A percentile compares a stretch with the other conserved stretches of the same genome.
These are phyloP conservation scores for Benitochromis conjunctus DNA, from an alignment of 2,113 vertebrate genomes.

Conservation along the genomic window DNA sequence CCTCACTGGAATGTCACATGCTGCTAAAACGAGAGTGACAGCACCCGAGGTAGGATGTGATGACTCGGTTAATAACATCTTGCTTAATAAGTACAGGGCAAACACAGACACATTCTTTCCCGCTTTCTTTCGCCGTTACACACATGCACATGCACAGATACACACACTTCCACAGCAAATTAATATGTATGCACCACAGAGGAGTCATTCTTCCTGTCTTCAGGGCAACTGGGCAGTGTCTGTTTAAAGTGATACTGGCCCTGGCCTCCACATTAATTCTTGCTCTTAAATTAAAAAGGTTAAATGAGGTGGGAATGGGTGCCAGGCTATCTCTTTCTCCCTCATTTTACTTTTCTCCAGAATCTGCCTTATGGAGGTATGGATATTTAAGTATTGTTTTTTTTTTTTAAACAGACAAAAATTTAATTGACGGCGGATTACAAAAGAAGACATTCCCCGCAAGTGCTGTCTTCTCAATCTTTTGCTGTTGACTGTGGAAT, in stretches of 20 bases:
- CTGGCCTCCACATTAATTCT: constrained; percentile 54
- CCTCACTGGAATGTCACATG: constrained; percentile 37
- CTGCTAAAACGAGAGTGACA: constrained; percentile 41
- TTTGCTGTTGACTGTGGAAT: constrained; percentile 17
- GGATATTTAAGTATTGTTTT: constrained; percentile 14
- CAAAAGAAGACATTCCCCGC: background rate
- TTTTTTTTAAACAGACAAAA: background rate
- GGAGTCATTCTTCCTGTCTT: constrained; percentile 30
- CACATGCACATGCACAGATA: background rate
- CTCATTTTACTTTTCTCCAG: constrained; percentile 30
- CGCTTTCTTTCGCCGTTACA: background rate
- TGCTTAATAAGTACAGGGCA: background rate
- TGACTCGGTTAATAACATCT: constrained; percentile 33
- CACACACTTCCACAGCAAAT: background rate
- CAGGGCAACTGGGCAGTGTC: constrained; percentile 37
- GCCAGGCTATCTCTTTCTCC: constrained; percentile 22
- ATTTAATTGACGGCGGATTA: background rate
- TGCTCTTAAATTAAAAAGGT: constrained; percentile 71
- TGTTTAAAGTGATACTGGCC: constrained; percentile 58
- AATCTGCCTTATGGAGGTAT: constrained; percentile 30
- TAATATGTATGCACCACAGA: background rate
- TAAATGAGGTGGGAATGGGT: constrained; percentile 53
- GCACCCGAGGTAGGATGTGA: constrained; percentile 26
- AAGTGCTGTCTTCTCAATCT: constrained; percentile 6
- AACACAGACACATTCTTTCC: background rate